These are phyloP conservation scores for Drosophila mimetica DNA, from an alignment of 2,888 invertebrate species.

Conservation along the genomic window DNA sequence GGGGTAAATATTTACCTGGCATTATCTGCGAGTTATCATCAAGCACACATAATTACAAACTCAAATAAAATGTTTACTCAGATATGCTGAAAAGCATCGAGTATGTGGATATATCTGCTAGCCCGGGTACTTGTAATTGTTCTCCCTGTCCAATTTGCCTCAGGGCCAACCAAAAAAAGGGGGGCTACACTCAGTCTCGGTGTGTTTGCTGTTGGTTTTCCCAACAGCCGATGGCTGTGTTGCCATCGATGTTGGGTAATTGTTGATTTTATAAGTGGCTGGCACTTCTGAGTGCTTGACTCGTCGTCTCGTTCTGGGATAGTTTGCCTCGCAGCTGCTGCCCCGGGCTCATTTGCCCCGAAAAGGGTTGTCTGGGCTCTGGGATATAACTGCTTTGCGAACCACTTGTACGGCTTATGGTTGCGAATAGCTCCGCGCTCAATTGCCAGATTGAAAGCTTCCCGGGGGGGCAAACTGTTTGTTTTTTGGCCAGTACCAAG, in stretches of 20 bases:
- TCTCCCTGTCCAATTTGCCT: conserved; percentile 45
- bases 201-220: conserved; percentile 3
- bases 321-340: conserved; percentile 34
- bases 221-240: conserved; percentile 41
- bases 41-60: conserved; percentile 75
- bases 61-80: conserved; percentile 77
- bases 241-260: conserved; percentile 59
- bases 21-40: conserved; percentile 76
- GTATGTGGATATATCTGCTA: conserved; percentile 36
- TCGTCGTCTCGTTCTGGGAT: conserved; percentile 16
- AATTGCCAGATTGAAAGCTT: conserved; percentile 21
- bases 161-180: conserved; percentile 19
- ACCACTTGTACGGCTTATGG: conserved; percentile 22
- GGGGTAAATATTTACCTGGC: conserved; percentile 68
- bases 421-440: conserved; percentile 1
- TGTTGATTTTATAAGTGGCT: conserved; percentile 70
- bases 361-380: conserved; percentile 16
- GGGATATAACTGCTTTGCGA: conserved; percentile 24
- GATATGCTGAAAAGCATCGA: conserved; percentile 69
- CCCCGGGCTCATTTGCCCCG: conserved; percentile 5
- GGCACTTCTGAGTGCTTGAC: conserved; percentile 52
- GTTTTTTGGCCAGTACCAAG: background rate
- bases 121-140: conserved; percentile 53
- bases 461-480: conserved; percentile 13
- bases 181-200: conserved; percentile 1